A percentile compares a stretch with the other conserved stretches of the same genome.
Evolutionary conservation across 2,113 vertebrate species (phyloP).

Genomic region (Gymnocephalus cernua): DNA sequence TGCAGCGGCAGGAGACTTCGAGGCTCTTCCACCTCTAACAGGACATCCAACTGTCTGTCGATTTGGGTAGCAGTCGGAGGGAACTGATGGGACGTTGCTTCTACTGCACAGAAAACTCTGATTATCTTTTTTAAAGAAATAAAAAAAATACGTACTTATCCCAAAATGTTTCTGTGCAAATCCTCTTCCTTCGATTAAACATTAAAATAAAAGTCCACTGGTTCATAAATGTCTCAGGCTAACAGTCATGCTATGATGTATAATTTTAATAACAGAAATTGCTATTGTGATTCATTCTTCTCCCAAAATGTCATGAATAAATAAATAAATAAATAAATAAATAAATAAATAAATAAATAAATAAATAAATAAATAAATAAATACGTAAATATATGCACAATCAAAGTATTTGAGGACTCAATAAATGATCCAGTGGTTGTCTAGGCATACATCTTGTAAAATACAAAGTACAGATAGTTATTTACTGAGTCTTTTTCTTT

Average conservation of each 20-base stretch:
- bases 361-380: not conserved
- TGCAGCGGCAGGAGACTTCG: slow-evolving; percentile 53
- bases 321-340: slow-evolving; percentile 19
- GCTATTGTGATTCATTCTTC: not conserved
- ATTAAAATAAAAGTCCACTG: not conserved
- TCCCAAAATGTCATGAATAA: not conserved
- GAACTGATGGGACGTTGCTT: slow-evolving; percentile 7
- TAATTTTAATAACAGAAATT: not conserved
- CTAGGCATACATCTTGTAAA: slow-evolving; percentile 3
- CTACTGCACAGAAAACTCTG: not conserved
- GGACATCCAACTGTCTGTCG: not conserved
- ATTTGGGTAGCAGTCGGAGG: not conserved
- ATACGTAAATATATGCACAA: slow-evolving; percentile 20
- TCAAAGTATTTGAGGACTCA: slow-evolving; percentile 8
- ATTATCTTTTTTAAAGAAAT: too few species aligned
- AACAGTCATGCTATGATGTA: slow-evolving; percentile 43
- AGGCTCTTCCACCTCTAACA: slow-evolving; percentile 7
- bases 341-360: slow-evolving; percentile 9
- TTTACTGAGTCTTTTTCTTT: not conserved
- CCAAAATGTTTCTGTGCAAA: not conserved
- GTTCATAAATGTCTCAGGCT: not conserved
- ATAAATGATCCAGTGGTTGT: slow-evolving; percentile 2
- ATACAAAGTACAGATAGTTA: not conserved
- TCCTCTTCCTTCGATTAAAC: not conserved
- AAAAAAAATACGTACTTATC: not conserved